These are phyloP conservation scores for Nannobrachium achirus DNA, from an alignment of 2,113 vertebrate genomes.

Conservation along the genomic window DNA sequence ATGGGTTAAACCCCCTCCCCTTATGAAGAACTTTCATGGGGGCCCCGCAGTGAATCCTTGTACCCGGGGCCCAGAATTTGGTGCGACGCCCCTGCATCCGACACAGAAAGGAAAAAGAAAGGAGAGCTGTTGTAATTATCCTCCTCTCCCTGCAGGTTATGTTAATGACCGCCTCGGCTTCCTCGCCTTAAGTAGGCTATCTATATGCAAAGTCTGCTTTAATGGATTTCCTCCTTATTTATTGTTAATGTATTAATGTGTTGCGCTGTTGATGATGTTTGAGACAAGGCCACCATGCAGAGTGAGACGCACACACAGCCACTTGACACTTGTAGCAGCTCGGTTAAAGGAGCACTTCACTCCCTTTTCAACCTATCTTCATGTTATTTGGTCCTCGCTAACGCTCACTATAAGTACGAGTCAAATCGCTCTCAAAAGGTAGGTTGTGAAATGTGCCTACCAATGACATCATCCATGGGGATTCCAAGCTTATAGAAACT, in stretches of 20 bases:
- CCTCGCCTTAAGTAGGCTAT: constrained; percentile 81
- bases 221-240: constrained; percentile 85
- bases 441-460: not conserved
- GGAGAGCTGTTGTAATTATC: constrained; percentile 74
- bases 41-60: too few relatives aligned
- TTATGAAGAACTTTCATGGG: too few relatives aligned
- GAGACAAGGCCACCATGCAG: constrained; percentile 48
- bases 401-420: too few relatives aligned
- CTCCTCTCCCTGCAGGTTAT: constrained; percentile 72
- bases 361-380: too few relatives aligned
- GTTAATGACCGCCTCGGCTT: constrained; percentile 71
- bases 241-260: constrained; percentile 82
- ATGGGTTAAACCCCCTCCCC: too few relatives aligned
- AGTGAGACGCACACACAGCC: constrained; percentile 5
- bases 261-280: constrained; percentile 44
- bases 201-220: constrained; percentile 84
- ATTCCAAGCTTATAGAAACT: too few relatives aligned
- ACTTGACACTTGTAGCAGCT: constrained; percentile 24
- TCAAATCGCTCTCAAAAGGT: constrained; percentile 1
- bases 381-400: too few relatives aligned
- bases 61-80: too few relatives aligned
- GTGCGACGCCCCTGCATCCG: too few relatives aligned
- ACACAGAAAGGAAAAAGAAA: constrained; percentile 62
- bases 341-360: too few relatives aligned
- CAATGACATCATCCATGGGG: too few relatives aligned